Percentiles rank a stretch among this genome's conserved stretches.
Evolutionary conservation across 2,113 vertebrate species (phyloP).

Genomic region (Apteryx owenii): DNA sequence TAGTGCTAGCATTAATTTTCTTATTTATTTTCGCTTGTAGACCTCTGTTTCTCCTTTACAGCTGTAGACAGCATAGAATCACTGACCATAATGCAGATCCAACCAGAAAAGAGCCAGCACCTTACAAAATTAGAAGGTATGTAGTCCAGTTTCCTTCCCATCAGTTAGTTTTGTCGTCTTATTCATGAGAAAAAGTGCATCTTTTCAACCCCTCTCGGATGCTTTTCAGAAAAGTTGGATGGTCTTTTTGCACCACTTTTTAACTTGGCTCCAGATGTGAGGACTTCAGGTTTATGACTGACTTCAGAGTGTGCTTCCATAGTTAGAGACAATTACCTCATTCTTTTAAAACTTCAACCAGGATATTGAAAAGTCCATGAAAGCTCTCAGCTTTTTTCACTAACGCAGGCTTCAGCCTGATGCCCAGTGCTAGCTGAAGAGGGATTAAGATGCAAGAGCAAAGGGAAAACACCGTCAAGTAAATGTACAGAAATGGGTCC

Average conservation of each 20-base stretch:
- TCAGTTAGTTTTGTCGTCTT: background rate
- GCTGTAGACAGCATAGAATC: no score
- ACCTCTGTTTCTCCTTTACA: no score
- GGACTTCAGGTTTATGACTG: background rate
- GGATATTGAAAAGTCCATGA: background rate
- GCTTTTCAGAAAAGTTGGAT: background rate
- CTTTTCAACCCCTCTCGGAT: background rate
- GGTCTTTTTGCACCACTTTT: background rate
- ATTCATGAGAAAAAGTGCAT: background rate
- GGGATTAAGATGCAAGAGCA: background rate
- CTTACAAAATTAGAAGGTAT: background rate
- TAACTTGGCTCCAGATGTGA: background rate
- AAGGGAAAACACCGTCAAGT: background rate
- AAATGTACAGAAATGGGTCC: background rate
- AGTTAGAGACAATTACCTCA: no score
- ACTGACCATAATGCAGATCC: no score
- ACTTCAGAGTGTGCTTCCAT: no score
- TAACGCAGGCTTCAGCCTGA: background rate
- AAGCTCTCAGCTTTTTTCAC: background rate
- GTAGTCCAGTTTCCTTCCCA: background rate
- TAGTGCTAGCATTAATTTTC: no score
- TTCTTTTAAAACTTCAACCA: background rate
- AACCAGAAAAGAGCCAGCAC: no score
- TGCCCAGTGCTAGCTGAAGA: background rate
- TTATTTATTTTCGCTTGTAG: no score